A percentile compares a stretch with the other conserved stretches of the same genome.
phyloP scores from a whole-genome alignment of 2,888 invertebrate species.

The Yponomeuta evonymella region DNA sequence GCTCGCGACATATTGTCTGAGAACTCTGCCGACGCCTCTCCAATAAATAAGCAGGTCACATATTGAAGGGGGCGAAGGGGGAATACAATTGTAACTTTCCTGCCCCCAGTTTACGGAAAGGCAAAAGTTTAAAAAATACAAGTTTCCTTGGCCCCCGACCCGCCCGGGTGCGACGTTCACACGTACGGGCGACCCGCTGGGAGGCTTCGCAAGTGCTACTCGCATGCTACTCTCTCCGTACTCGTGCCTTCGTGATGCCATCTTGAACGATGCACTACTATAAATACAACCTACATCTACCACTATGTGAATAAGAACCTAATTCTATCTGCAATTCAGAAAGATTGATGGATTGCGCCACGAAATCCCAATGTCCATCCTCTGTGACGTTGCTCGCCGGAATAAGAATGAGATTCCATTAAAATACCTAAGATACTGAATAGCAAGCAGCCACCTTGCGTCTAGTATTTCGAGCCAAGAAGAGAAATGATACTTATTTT shows the following conservation, averaged over 20 bases:
- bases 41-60: slow-evolving; percentile 76
- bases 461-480: neutral
- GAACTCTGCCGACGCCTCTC: slow-evolving; percentile 70
- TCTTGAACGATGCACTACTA: neutral
- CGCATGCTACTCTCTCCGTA: neutral
- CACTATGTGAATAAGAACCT: neutral
- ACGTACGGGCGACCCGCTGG: slow-evolving; percentile 28
- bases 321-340: slow-evolving; percentile 2
- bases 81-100: slow-evolving; percentile 75
- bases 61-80: slow-evolving; percentile 70
- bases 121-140: slow-evolving; percentile 75
- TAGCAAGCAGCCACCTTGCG: slow-evolving; percentile 44
- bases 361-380: slow-evolving; percentile 43
- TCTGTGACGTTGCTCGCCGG: slow-evolving; percentile 44
- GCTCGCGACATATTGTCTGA: slow-evolving; percentile 72
- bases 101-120: slow-evolving; percentile 60
- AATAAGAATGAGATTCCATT: slow-evolving; percentile 67
- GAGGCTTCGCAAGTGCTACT: slow-evolving; percentile 29
- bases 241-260: neutral
- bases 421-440: slow-evolving; percentile 55
- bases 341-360: slow-evolving; percentile 42
- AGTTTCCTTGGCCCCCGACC: slow-evolving; percentile 37
- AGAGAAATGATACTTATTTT: slow-evolving; percentile 10
- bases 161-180: slow-evolving; percentile 26
- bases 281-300: neutral